Conservation (phyloP, 2,888 invertebrate species). For the Caenorhabditis macrosperma region DNA sequence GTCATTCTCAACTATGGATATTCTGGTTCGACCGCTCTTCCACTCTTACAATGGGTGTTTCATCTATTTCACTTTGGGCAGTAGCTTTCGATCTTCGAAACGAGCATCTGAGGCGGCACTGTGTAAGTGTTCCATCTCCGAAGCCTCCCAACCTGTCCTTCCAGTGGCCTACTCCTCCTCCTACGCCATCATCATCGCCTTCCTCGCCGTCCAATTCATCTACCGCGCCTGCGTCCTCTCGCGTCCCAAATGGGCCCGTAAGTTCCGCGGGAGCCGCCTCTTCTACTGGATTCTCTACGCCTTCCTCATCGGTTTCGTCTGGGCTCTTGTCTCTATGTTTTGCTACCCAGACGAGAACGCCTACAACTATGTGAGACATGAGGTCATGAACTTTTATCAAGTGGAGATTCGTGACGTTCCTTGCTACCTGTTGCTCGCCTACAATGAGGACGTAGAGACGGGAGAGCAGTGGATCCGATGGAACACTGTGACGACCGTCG, state of each 20-base stretch:
- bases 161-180: not conserved
- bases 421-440: conserved; percentile 6
- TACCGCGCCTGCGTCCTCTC: not conserved
- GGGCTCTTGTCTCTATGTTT: not conserved
- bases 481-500: not conserved
- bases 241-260: not conserved
- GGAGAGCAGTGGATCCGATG: not conserved
- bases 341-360: not conserved
- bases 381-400: conserved; percentile 13
- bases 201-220: conserved; percentile 22
- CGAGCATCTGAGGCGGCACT: not conserved
- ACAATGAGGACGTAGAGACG: not conserved
- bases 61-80: conserved; percentile 28
- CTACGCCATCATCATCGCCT: not conserved
- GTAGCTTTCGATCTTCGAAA: conserved; percentile 4
- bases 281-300: not conserved
- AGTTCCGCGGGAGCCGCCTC: conserved; percentile 13
- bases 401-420: conserved; percentile 11
- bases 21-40: conserved; percentile 17
- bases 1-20: not conserved
- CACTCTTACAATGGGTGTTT: conserved; percentile 40
- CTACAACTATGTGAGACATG: not conserved
- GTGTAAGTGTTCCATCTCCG: not conserved
- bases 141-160: not conserved
- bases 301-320: not conserved